phyloP scores from a whole-genome alignment of 1,140 invertebrate genomes.

The Venturia canescens region DNA sequence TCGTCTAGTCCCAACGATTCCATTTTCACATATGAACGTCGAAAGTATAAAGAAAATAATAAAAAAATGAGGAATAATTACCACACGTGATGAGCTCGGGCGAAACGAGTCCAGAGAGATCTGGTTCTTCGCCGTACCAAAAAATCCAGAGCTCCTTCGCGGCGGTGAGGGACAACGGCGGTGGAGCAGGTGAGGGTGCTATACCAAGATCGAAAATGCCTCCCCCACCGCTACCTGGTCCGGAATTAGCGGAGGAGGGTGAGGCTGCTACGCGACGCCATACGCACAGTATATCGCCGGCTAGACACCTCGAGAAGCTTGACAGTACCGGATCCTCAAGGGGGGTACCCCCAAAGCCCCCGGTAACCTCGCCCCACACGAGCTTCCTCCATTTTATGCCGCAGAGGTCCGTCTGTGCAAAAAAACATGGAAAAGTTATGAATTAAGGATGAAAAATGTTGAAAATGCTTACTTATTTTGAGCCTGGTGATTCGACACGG shows the following conservation, averaged over 20 bases:
- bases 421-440: constrained; percentile 37
- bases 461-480: too few species aligned
- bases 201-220: constrained; percentile 81
- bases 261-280: constrained; percentile 89
- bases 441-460: too few species aligned
- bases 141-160: constrained; percentile 99
- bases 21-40: too few species aligned
- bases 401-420: constrained; percentile 94
- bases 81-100: constrained; percentile 87
- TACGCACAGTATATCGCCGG: constrained; percentile 96
- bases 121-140: constrained; percentile 98
- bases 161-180: constrained; percentile 85
- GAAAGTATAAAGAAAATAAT: too few species aligned
- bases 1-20: too few species aligned
- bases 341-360: constrained; percentile 79
- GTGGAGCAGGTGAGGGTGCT: constrained; percentile 78
- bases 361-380: constrained; percentile 86
- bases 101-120: constrained; percentile 88
- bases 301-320: constrained; percentile 95
- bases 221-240: constrained; percentile 70
- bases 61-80: constrained; percentile 76
- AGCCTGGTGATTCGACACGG: too few species aligned
- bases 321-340: constrained; percentile 95
- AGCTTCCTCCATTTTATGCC: constrained; percentile 99
- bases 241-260: constrained; percentile 72